Evolutionary conservation across 2,888 invertebrate species (phyloP).

Genomic region (Acanthoscelides obtectus): DNA sequence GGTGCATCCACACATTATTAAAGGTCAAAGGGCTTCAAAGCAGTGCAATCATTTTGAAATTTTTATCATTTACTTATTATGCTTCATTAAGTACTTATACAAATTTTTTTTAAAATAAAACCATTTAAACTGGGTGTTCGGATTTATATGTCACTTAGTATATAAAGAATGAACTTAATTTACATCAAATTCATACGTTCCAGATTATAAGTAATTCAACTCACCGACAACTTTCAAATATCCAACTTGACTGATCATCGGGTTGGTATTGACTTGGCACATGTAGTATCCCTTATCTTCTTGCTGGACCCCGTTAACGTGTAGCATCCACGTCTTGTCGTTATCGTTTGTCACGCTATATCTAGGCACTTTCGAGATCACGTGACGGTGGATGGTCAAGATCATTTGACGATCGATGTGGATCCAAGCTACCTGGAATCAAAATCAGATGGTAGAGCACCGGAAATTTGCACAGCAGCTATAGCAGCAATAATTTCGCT

Average conservation of each 20-base stretch:
- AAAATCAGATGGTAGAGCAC: too few relatives aligned
- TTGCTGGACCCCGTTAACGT: slow-evolving; percentile 87
- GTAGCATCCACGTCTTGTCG: slow-evolving; percentile 86
- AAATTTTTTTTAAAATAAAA: too few relatives aligned
- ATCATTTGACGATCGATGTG: slow-evolving; percentile 94
- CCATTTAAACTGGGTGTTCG: too few relatives aligned
- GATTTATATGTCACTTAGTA: not conserved
- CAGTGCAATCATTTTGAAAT: too few relatives aligned
- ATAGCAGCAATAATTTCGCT: too few relatives aligned
- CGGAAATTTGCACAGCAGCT: too few relatives aligned
- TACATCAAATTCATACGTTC: not conserved
- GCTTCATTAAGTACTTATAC: too few relatives aligned
- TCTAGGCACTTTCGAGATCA: slow-evolving; percentile 84
- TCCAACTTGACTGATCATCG: slow-evolving; percentile 93
- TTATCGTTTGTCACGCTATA: slow-evolving; percentile 89
- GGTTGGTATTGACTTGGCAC: slow-evolving; percentile 88
- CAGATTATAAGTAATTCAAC: slow-evolving; percentile 35
- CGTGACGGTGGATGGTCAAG: slow-evolving; percentile 86
- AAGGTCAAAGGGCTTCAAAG: too few relatives aligned
- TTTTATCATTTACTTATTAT: too few relatives aligned
- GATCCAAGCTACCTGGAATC: slow-evolving; percentile 83
- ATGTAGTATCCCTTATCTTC: slow-evolving; percentile 88
- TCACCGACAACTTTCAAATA: slow-evolving; percentile 89
- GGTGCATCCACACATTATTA: too few relatives aligned
- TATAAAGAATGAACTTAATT: not conserved